Conservation (phyloP, 2,113 vertebrate species). For the Thomomys bottae region DNA sequence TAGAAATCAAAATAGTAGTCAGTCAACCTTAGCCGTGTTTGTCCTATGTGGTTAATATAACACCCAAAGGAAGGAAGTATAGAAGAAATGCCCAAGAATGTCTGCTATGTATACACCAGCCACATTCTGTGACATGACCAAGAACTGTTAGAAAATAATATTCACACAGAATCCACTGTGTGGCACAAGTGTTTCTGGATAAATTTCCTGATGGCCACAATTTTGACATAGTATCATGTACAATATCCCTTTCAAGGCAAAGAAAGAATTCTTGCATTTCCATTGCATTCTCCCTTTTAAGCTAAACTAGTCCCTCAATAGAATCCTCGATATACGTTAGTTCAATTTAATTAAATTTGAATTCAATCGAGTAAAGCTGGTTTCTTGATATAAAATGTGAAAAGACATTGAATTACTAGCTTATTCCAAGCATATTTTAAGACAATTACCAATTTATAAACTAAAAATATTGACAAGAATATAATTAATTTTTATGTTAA, state of each 20-base stretch:
- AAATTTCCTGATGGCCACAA: neutral
- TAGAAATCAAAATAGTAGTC: neutral
- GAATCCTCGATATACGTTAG: constrained; percentile 13
- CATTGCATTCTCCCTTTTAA: constrained; percentile 35
- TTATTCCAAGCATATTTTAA: constrained; percentile 46
- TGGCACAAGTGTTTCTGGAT: neutral
- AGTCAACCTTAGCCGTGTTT: neutral
- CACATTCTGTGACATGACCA: neutral
- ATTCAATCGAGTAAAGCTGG: neutral
- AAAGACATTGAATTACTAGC: constrained; percentile 38
- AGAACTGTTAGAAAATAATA: neutral
- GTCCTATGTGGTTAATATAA: neutral
- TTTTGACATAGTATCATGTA: neutral
- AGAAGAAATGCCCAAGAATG: neutral
- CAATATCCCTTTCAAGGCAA: neutral
- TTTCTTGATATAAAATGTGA: constrained; percentile 47
- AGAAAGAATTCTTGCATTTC: constrained; percentile 23
- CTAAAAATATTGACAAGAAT: constrained; percentile 26
- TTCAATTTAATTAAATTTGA: constrained; percentile 60
- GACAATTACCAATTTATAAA: constrained; percentile 44
- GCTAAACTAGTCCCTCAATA: constrained; percentile 3
- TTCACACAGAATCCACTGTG: accelerated
- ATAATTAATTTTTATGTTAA: constrained; percentile 19
- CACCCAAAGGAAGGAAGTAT: too few species aligned
- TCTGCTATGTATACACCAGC: neutral